Percentiles rank a stretch among this genome's conserved stretches.
These are phyloP conservation scores for Athripsodes cinereus DNA, from an alignment of 2,888 invertebrate genomes.

Conservation along the genomic window DNA sequence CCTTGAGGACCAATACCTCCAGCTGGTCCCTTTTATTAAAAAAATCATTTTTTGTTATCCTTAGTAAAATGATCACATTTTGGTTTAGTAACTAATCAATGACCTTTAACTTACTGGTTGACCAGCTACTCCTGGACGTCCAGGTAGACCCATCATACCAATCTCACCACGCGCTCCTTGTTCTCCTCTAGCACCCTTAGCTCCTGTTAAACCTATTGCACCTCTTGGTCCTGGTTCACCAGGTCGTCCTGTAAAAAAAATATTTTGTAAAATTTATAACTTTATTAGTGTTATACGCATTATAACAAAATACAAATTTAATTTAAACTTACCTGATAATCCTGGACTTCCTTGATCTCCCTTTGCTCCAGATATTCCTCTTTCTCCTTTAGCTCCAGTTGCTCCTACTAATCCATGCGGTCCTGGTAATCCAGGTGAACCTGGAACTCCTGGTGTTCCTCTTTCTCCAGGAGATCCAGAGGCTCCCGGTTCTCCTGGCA, in stretches of 20 bases:
- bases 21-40: conserved; percentile 56
- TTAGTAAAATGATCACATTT: too few species aligned
- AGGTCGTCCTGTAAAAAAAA: conserved; percentile 49
- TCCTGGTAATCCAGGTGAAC: conserved; percentile 63
- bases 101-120: conserved; percentile 54
- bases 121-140: conserved; percentile 71
- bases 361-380: conserved; percentile 64
- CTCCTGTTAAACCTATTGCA: conserved; percentile 56
- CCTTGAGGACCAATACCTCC: conserved; percentile 66
- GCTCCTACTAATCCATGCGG: conserved; percentile 62
- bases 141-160: conserved; percentile 70
- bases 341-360: conserved; percentile 69
- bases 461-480: conserved; percentile 68
- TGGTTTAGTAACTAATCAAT: too few species aligned
- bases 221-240: conserved; percentile 62
- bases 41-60: too few species aligned
- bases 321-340: conserved; percentile 42
- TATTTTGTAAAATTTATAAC: too few species aligned
- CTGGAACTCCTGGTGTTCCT: conserved; percentile 65
- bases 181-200: conserved; percentile 71
- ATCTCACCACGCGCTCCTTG: conserved; percentile 68
- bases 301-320: too few species aligned
- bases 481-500: conserved; percentile 66
- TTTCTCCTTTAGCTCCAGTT: conserved; percentile 67
- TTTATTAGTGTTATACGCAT: too few species aligned